These are phyloP conservation scores for Pandemis corylana DNA, from an alignment of 2,888 invertebrate species.

Conservation along the genomic window DNA sequence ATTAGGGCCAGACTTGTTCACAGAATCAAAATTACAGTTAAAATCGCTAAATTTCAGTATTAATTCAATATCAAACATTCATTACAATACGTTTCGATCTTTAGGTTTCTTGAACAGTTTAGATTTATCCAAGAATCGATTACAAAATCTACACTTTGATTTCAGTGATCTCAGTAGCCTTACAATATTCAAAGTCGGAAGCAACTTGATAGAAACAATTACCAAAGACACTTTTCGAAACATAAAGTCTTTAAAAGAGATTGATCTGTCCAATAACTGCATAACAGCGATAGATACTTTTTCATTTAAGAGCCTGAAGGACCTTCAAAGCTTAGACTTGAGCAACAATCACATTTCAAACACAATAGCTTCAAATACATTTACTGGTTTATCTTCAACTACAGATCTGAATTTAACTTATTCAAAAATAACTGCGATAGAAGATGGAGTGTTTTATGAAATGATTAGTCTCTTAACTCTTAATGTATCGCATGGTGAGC, in stretches of 20 bases:
- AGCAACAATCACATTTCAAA: constrained; percentile 40
- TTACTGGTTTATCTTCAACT: constrained; percentile 38
- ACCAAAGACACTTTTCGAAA: background rate
- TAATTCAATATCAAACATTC: constrained; percentile 18
- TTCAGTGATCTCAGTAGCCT: constrained; percentile 16
- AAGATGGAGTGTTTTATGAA: constrained; percentile 42
- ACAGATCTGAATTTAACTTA: constrained; percentile 30
- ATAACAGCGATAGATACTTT: constrained; percentile 35
- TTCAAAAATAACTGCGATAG: constrained; percentile 31
- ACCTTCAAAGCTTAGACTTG: constrained; percentile 39
- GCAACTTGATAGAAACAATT: constrained; percentile 14
- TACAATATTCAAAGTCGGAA: background rate
- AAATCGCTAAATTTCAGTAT: constrained; percentile 25
- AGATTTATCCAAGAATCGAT: constrained; percentile 35
- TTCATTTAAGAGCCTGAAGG: constrained; percentile 40
- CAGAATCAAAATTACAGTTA: constrained; percentile 4
- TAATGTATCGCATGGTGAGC: constrained; percentile 11
- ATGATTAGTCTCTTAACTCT: constrained; percentile 28
- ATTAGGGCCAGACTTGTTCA: constrained; percentile 23
- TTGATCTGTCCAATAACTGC: constrained; percentile 28
- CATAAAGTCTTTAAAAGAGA: background rate
- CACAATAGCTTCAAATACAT: constrained; percentile 32
- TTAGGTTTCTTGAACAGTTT: constrained; percentile 14
- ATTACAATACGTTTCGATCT: constrained; percentile 12
- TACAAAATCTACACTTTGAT: constrained; percentile 19